Conservation (phyloP, 2,797 vertebrate genomes). For the Poecile montanus region DNA sequence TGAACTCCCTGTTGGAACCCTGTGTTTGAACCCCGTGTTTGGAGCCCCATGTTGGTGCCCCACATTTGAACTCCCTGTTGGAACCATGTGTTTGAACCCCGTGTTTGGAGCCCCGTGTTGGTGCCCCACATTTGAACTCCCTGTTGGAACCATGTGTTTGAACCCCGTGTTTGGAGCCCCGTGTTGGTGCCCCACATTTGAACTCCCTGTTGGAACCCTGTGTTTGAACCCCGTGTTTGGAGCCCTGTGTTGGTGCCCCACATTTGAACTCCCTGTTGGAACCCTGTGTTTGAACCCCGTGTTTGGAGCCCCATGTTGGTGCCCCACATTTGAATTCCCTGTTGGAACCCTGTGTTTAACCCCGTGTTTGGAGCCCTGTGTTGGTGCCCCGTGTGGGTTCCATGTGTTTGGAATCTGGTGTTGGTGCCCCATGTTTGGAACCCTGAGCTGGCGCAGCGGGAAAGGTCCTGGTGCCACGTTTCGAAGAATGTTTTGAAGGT, state of each 20-base stretch:
- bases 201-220: too few relatives aligned
- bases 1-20: too few relatives aligned
- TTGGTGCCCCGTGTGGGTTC: too few relatives aligned
- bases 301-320: neutral
- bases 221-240: neutral
- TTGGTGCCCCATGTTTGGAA: too few relatives aligned
- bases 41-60: neutral
- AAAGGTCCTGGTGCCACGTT: fast-evolving
- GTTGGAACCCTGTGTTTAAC: too few relatives aligned
- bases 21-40: neutral
- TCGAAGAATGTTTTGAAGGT: neutral
- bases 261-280: neutral
- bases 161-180: neutral
- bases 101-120: neutral
- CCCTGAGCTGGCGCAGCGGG: neutral
- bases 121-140: neutral
- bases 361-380: neutral
- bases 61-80: too few relatives aligned
- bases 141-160: neutral
- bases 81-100: too few relatives aligned
- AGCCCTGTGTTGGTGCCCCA: neutral
- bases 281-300: neutral
- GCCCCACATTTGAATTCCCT: too few relatives aligned
- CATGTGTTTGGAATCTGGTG: neutral
- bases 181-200: too few relatives aligned